These are phyloP conservation scores for Tethya wilhelma DNA, from an alignment of 37 sponge, comb jelly and placozoan species.

Conservation along the genomic window DNA sequence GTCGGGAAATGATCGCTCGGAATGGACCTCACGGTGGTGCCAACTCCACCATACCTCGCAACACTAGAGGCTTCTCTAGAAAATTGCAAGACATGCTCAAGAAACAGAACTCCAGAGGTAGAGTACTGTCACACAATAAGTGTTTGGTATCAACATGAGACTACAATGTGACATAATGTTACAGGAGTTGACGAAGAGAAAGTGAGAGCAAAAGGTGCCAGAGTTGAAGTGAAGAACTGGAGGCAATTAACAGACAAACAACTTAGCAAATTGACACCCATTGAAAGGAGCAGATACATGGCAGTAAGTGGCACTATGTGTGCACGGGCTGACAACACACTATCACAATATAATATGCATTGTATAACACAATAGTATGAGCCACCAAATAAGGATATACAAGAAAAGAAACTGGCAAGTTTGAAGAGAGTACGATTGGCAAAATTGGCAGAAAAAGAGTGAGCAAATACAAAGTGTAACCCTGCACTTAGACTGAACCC, in stretches of 20 bases:
- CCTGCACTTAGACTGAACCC: background rate
- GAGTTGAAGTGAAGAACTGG: slow-evolving; percentile 62
- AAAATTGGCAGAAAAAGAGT: slow-evolving; percentile 25
- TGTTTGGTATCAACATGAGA: background rate
- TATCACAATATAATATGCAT: background rate
- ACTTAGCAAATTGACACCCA: slow-evolving; percentile 24
- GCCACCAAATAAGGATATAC: slow-evolving; percentile 52
- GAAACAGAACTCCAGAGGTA: background rate
- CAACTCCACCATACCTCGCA: too few relatives aligned
- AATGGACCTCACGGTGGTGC: too few relatives aligned
- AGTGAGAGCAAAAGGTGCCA: background rate
- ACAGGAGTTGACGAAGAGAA: background rate
- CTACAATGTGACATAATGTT: background rate
- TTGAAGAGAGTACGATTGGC: slow-evolving; percentile 42
- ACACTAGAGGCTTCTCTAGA: too few relatives aligned
- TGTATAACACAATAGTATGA: slow-evolving; percentile 53
- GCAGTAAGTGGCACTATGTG: slow-evolving; percentile 52
- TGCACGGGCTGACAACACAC: background rate
- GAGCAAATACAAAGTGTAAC: background rate
- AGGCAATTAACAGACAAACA: slow-evolving; percentile 39
- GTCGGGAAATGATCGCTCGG: too few relatives aligned
- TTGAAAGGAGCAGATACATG: slow-evolving; percentile 66
- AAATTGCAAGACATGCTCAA: slow-evolving; percentile 41
- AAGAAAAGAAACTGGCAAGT: slow-evolving; percentile 44
- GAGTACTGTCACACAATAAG: too few relatives aligned